phyloP scores from a whole-genome alignment of 1,140 invertebrate genomes.

The Zophobas atratus region DNA sequence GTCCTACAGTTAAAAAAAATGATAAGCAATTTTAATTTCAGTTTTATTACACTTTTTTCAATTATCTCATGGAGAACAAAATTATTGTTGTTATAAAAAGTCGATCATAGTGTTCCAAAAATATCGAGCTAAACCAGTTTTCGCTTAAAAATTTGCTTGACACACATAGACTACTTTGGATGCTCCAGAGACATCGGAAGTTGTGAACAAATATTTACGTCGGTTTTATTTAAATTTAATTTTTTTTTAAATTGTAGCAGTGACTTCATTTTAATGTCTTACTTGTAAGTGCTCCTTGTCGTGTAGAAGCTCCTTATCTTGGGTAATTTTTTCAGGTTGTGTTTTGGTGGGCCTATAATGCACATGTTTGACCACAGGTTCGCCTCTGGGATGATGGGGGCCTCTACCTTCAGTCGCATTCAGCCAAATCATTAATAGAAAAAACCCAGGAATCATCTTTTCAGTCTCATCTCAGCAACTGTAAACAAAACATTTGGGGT shows the following conservation, averaged over 20 bases:
- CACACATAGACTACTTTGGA: too few species aligned
- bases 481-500: slow-evolving; percentile 36
- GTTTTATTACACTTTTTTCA: too few species aligned
- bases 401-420: slow-evolving; percentile 72
- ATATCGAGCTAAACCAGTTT: too few species aligned
- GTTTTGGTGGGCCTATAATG: slow-evolving; percentile 71
- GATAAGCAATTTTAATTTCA: too few species aligned
- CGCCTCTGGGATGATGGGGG: slow-evolving; percentile 81
- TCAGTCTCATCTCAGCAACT: slow-evolving; percentile 39
- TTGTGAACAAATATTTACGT: too few species aligned
- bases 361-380: slow-evolving; percentile 73
- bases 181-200: too few species aligned
- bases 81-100: too few species aligned
- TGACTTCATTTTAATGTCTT: slow-evolving; percentile 45
- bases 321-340: slow-evolving; percentile 73
- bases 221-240: slow-evolving; percentile 69
- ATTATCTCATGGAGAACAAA: too few species aligned
- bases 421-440: slow-evolving; percentile 40
- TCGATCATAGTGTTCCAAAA: too few species aligned
- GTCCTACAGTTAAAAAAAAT: too few species aligned
- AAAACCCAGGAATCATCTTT: slow-evolving; percentile 29
- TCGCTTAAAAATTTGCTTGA: too few species aligned
- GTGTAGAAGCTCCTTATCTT: slow-evolving; percentile 78
- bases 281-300: slow-evolving; percentile 75
- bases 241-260: too few species aligned